Percentiles rank a stretch among this genome's conserved stretches.
These are phyloP conservation scores for Ciconia boyciana DNA, from an alignment of 2,113 vertebrate genomes.

Conservation along the genomic window DNA sequence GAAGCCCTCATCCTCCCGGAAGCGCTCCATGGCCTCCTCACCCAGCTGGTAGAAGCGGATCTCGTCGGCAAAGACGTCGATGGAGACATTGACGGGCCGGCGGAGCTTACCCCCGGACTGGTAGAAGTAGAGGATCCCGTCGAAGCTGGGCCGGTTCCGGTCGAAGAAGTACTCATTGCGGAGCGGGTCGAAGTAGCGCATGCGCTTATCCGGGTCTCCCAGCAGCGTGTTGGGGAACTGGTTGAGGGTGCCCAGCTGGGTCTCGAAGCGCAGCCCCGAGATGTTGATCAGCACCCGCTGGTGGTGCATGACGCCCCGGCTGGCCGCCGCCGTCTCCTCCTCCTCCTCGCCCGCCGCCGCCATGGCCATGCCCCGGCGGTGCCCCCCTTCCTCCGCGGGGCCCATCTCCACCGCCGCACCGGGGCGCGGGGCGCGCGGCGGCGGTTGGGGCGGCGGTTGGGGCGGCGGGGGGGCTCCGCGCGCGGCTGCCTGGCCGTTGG, in stretches of 20 bases:
- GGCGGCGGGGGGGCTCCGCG: background rate
- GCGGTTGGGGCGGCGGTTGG: background rate
- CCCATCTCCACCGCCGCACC: background rate
- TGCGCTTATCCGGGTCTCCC: constrained; percentile 89
- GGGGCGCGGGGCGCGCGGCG: background rate
- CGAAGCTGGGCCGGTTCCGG: constrained; percentile 94
- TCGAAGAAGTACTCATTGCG: constrained; percentile 99
- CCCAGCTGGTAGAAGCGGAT: constrained; percentile 96
- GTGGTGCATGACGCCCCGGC: constrained; percentile 80
- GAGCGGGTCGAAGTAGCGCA: constrained; percentile 94
- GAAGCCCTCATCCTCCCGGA: constrained; percentile 94
- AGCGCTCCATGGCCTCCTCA: constrained; percentile 90
- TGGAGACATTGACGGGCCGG: constrained; percentile 91
- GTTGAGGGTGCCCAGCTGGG: constrained; percentile 92
- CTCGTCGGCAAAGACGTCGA: constrained; percentile 93
- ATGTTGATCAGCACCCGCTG: constrained; percentile 95
- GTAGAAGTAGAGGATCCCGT: constrained; percentile 94
- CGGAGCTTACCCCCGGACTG: constrained; percentile 94
- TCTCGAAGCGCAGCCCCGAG: constrained; percentile 92
- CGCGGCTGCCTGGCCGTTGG: background rate
- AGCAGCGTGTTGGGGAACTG: constrained; percentile 94
- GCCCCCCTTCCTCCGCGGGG: constrained; percentile 23
- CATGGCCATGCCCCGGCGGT: constrained; percentile 36
- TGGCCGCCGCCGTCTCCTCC: constrained; percentile 44
- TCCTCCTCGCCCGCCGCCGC: constrained; percentile 27